Evolutionary conservation across 2,113 vertebrate genomes (phyloP).

Genomic region (Beaufortia kweichowensis): DNA sequence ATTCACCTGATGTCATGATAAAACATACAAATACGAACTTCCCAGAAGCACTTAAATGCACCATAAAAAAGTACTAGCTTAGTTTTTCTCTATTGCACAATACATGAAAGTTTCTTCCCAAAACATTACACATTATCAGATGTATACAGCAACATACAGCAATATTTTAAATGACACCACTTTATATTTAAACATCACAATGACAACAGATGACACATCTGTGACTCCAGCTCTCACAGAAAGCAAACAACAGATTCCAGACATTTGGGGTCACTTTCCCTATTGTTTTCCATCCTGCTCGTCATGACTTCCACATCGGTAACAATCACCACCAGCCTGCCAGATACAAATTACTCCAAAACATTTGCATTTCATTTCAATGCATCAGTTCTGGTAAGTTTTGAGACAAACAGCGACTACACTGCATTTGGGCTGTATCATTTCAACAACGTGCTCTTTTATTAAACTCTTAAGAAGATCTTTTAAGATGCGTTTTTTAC

Average conservation of each 20-base stretch:
- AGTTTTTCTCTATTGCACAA: too few relatives aligned
- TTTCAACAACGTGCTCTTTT: not conserved
- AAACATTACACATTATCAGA: too few relatives aligned
- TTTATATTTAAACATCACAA: not conserved
- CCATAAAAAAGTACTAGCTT: too few relatives aligned
- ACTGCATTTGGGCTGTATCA: not conserved
- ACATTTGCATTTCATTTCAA: not conserved
- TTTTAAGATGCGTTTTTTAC: too few relatives aligned
- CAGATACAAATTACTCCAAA: not conserved
- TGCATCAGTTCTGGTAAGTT: not conserved
- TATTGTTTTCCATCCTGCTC: constrained; percentile 40
- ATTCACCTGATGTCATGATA: too few relatives aligned
- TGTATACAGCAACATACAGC: too few relatives aligned
- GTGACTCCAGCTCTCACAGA: not conserved
- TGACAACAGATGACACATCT: not conserved
- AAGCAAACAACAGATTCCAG: constrained; percentile 15
- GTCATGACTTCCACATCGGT: constrained; percentile 25
- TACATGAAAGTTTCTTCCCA: too few relatives aligned
- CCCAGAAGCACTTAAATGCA: too few relatives aligned
- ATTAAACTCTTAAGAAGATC: not conserved
- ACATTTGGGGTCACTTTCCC: constrained; percentile 14
- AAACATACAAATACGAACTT: too few relatives aligned
- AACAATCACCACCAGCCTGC: not conserved
- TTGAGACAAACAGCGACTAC: not conserved
- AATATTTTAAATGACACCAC: too few relatives aligned